phyloP scores from a whole-genome alignment of 2,113 vertebrate genomes.

The Piprites chloris region DNA sequence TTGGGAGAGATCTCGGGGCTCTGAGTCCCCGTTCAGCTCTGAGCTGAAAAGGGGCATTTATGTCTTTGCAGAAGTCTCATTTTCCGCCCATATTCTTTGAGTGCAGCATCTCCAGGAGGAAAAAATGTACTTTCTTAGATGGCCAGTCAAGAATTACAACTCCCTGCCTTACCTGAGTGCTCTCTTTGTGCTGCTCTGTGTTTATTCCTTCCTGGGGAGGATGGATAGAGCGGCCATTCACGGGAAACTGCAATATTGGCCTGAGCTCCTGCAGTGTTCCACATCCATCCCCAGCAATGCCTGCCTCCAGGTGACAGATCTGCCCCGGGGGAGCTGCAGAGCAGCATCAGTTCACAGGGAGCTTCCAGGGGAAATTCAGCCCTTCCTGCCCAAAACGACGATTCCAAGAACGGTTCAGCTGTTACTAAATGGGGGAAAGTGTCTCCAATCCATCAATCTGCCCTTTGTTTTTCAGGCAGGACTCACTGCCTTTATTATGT shows the following conservation, averaged over 20 bases:
- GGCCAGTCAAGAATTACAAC: neutral
- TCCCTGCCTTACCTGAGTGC: neutral
- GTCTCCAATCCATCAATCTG: neutral
- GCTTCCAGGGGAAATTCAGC: neutral
- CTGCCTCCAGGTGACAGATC: neutral
- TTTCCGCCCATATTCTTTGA: neutral
- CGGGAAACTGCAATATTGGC: neutral
- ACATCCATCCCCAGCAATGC: neutral
- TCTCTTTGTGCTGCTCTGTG: neutral
- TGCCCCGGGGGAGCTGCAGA: neutral
- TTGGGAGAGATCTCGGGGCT: neutral
- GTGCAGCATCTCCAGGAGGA: neutral
- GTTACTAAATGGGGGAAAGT: neutral
- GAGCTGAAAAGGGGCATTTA: neutral
- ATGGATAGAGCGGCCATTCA: neutral
- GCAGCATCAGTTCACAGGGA: fast-evolving
- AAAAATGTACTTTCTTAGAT: neutral
- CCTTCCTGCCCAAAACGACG: neutral
- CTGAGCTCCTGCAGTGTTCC: neutral
- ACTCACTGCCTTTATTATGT: neutral
- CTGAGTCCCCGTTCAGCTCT: neutral
- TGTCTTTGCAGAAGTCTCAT: neutral
- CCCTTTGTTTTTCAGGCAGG: neutral
- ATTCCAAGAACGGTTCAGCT: neutral
- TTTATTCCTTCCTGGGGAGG: neutral